Evolutionary conservation across 2,113 vertebrate genomes (phyloP).

Genomic region (Istiophorus platypterus): DNA sequence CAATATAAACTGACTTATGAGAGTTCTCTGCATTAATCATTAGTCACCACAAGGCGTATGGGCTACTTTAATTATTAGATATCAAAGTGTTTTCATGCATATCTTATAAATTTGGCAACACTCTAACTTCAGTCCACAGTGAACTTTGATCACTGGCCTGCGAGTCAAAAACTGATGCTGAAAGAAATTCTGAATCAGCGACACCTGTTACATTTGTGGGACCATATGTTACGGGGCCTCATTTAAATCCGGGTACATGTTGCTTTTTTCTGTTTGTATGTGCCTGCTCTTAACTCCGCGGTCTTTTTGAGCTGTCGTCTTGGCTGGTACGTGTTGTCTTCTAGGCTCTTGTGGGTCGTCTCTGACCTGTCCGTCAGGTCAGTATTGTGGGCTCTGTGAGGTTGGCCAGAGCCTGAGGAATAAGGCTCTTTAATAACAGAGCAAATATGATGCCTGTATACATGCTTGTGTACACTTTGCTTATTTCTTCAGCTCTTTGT

Average conservation of each 20-base stretch:
- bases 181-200: not conserved
- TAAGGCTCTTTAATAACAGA: slow-evolving; percentile 65
- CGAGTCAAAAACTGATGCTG: not conserved
- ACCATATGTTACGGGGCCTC: not conserved
- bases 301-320: slow-evolving; percentile 40
- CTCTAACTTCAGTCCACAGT: not conserved
- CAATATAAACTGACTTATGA: too few species aligned
- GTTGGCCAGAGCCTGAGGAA: slow-evolving; percentile 38
- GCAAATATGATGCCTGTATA: slow-evolving; percentile 65
- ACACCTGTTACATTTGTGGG: not conserved
- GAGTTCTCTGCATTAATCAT: not conserved
- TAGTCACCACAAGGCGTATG: not conserved
- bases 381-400: slow-evolving; percentile 40
- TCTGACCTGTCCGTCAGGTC: slow-evolving; percentile 63
- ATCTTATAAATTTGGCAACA: not conserved
- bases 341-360: slow-evolving; percentile 61
- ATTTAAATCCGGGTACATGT: not conserved
- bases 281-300: slow-evolving; percentile 31
- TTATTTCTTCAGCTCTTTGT: slow-evolving; percentile 36
- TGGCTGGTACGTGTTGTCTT: slow-evolving; percentile 59
- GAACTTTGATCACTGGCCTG: not conserved
- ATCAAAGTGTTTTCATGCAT: not conserved
- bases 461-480: slow-evolving; percentile 10
- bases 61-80: too few species aligned
- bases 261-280: slow-evolving; percentile 27